phyloP scores from a whole-genome alignment of 2,113 vertebrate species.

The Lophochroa leadbeateri region DNA sequence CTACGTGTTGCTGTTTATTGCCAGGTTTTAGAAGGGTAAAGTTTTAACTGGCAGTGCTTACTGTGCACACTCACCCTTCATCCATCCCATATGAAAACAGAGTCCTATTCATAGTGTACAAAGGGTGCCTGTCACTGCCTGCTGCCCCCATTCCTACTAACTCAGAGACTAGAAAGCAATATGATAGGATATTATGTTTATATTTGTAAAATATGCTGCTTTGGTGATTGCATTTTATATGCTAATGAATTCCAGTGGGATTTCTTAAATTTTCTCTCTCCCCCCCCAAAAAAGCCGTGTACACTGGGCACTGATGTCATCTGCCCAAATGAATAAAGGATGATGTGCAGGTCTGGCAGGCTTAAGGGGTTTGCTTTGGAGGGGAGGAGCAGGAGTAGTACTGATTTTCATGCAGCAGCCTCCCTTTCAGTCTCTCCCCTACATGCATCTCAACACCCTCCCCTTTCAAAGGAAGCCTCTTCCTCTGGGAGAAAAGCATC shows the following conservation, averaged over 20 bases:
- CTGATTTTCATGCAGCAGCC: not conserved
- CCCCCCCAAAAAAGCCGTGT: not conserved
- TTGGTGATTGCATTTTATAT: not conserved
- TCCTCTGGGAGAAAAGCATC: not conserved
- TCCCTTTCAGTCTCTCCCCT: not conserved
- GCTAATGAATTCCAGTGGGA: not conserved
- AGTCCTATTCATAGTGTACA: not conserved
- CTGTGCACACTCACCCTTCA: rapidly evolving
- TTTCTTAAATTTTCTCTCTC: not conserved
- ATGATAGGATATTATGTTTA: not conserved
- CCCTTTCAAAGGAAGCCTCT: not conserved
- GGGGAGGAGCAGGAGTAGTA: not conserved
- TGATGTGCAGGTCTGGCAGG: rapidly evolving
- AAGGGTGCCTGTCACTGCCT: not conserved
- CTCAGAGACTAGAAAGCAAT: not conserved
- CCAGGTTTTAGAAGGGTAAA: not conserved
- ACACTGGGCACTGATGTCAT: not conserved
- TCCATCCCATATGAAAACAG: not conserved
- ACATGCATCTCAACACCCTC: not conserved
- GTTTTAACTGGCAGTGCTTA: not conserved
- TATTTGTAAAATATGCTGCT: not conserved
- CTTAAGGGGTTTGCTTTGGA: not conserved
- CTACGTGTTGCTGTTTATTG: not conserved
- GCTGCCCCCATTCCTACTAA: not conserved
- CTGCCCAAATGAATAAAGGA: not conserved